Evolutionary conservation across 2,888 invertebrate species (phyloP).

Genomic region (Argyra leucocephala): DNA sequence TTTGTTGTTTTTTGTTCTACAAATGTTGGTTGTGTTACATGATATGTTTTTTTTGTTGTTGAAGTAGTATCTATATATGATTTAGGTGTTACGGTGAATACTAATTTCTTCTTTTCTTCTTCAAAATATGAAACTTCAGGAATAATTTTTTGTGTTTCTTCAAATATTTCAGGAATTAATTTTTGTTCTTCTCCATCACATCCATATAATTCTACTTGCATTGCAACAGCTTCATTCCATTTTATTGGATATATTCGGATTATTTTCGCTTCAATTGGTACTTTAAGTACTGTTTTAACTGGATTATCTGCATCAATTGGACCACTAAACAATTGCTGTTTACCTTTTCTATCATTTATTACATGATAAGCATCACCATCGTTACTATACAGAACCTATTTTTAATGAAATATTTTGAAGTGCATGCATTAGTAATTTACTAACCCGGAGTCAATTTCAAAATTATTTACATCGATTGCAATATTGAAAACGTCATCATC

Average conservation of each 20-base stretch:
- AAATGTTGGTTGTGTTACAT: not conserved
- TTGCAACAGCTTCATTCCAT: constrained; percentile 61
- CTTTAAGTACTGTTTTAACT: constrained; percentile 54
- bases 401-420: no score
- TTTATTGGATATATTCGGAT: constrained; percentile 63
- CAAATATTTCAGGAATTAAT: not conserved
- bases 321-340: constrained; percentile 61
- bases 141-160: no score
- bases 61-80: no score
- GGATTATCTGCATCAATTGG: constrained; percentile 53
- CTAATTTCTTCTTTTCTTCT: constrained; percentile 22
- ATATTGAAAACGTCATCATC: no score
- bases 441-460: no score
- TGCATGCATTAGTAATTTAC: no score
- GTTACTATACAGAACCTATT: constrained; percentile 52
- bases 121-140: no score
- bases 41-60: no score
- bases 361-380: constrained; percentile 55
- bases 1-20: not conserved
- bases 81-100: constrained; percentile 14
- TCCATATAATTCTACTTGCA: constrained; percentile 66
- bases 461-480: no score
- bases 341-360: constrained; percentile 47
- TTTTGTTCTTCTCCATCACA: constrained; percentile 42
- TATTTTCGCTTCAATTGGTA: constrained; percentile 65